Evolutionary conservation across 2,797 vertebrate species (phyloP), one percentile per base, ranked within the genome.

Genomic region (Pristis pectinata): DNA sequence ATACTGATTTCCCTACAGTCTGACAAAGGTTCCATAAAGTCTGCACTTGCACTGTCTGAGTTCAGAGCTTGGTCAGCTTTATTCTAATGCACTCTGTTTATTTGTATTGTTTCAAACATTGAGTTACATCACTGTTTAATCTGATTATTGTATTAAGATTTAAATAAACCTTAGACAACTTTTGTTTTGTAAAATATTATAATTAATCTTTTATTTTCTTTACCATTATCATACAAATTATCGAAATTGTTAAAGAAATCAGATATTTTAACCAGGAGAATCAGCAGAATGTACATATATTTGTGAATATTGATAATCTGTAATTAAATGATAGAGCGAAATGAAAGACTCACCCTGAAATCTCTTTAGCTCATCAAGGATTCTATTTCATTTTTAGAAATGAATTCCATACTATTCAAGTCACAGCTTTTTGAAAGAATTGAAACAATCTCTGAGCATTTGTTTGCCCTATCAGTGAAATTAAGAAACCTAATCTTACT

Each of bases 11-110:
- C 92, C 92, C 92, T 24, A 74, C 44, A 76, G 44, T 53, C 76
- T 74, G 44, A 76, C 87, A 74, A 64, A 30, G 92, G 44, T 94
- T 94, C 70, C 92, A 94, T 10, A 94, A 94, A 74, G 92, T 94
- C 67, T 74, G 44, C 37, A 53, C 70, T 44, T 94, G 44, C 92
- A 94, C 70, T 49, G 24, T 74, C 2, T 49, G 70, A 94, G 92
- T 94, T 94, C 92, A 44, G 49, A 76, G 70, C 49, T 76, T 76
- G 92, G 92, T 53, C 70, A 94, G 13, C 70, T 76, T 41, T 53
- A 92, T n/a, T 74, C 44, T 94, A 76, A 94, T 94, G 92, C 37
- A 19, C 61, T 37, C 9, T 70, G 67, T 93, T 93, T 72, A 93
- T 93, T 70, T 74, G n/a, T 49, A 19, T 49, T 72, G 41, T 44